These are phyloP conservation scores for Lamellibrachia luymesi DNA, from an alignment of 1,140 invertebrate genomes.

Conservation along the genomic window DNA sequence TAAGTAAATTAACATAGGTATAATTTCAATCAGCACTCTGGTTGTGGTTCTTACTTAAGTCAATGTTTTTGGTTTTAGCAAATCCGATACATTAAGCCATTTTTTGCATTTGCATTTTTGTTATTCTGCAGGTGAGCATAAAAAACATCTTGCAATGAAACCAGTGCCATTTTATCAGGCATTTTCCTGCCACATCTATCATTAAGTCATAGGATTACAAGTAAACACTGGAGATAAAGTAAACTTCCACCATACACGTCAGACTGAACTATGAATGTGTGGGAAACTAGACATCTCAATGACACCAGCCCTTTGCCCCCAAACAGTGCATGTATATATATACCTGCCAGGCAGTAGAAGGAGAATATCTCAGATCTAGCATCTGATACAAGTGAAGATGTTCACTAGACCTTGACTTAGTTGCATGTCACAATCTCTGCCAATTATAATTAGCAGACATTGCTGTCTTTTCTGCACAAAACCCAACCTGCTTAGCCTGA, in stretches of 20 bases:
- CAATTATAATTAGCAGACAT: not conserved
- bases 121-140: not conserved
- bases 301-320: not conserved
- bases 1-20: not conserved
- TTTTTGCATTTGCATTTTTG: too few species aligned
- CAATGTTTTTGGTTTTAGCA: not conserved
- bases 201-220: conserved; percentile 5
- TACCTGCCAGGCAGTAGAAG: not conserved
- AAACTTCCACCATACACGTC: not conserved
- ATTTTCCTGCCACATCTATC: not conserved
- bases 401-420: not conserved
- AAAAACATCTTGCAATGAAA: not conserved
- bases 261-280: not conserved
- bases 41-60: not conserved
- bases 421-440: not conserved
- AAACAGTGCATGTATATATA: not conserved
- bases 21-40: not conserved
- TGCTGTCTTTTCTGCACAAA: not conserved
- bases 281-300: not conserved
- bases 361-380: not conserved
- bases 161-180: not conserved
- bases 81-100: not conserved
- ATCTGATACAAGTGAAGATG: not conserved
- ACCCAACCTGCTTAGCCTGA: not conserved
- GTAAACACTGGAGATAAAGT: not conserved